Percentiles rank a stretch among this genome's conserved stretches.
phyloP scores from a whole-genome alignment of 2,797 vertebrate genomes.

The Onychomys arenicola region DNA sequence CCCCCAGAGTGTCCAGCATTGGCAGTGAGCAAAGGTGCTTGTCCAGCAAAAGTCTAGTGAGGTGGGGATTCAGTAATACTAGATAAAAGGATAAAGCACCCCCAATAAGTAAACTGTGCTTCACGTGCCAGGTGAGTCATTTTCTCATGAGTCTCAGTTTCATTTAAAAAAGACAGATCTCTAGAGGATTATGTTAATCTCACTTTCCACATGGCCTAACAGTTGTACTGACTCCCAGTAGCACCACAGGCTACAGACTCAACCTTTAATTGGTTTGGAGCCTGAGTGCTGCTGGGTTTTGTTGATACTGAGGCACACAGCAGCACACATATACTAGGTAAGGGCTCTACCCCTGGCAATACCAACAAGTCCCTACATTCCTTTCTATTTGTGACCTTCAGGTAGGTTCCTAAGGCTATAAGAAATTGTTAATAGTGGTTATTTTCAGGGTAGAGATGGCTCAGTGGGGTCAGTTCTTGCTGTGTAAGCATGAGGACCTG shows the following conservation, averaged over 20 bases:
- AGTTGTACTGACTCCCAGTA: neutral
- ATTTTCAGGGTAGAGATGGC: neutral
- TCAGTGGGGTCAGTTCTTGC: neutral
- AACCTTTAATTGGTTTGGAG: neutral
- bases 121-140: slow-evolving; percentile 12
- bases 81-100: neutral
- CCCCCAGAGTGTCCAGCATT: neutral
- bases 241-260: neutral
- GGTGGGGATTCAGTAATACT: neutral
- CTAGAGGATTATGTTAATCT: neutral
- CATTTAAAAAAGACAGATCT: neutral
- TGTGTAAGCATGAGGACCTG: neutral
- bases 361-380: neutral
- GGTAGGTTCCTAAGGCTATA: neutral
- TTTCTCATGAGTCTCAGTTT: slow-evolving; percentile 43
- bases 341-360: neutral
- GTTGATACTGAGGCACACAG: neutral
- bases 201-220: neutral
- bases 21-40: neutral
- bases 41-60: neutral
- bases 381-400: neutral
- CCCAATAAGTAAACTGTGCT: neutral
- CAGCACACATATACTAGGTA: neutral
- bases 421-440: neutral
- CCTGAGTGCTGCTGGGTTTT: neutral